Conservation (phyloP, 2,888 invertebrate species). For the Ophioninae sp. region DNA sequence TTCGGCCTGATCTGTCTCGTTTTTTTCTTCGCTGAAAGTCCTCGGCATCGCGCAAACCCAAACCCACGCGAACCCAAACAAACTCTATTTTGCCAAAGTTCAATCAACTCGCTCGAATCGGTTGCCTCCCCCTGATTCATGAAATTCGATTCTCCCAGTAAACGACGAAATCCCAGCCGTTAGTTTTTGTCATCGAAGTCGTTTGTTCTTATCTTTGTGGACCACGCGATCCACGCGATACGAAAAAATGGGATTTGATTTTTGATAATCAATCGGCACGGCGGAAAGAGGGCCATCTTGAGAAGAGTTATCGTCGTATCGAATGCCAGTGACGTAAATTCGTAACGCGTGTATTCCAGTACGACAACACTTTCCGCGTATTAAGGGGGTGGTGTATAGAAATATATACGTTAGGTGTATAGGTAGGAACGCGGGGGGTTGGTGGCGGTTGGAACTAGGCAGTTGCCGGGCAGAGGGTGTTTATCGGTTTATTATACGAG, state of each 20-base stretch:
- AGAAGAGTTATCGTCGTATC: constrained; percentile 58
- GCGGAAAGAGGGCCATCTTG: constrained; percentile 18
- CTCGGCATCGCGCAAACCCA: too few species aligned
- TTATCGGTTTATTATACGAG: constrained; percentile 81
- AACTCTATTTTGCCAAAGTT: too few species aligned
- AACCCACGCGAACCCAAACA: too few species aligned
- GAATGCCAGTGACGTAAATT: constrained; percentile 55
- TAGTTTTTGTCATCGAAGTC: background rate
- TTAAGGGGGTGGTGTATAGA: constrained; percentile 57
- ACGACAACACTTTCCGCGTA: constrained; percentile 66
- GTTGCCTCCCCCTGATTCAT: too few species aligned
- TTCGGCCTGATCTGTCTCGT: too few species aligned
- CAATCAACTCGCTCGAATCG: too few species aligned
- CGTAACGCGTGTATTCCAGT: constrained; percentile 57
- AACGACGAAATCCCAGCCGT: too few species aligned
- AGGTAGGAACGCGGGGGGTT: constrained; percentile 13
- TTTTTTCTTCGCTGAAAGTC: too few species aligned
- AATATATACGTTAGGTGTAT: constrained; percentile 16
- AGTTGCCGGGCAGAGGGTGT: constrained; percentile 75
- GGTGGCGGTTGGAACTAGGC: constrained; percentile 55
- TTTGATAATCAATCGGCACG: constrained; percentile 3
- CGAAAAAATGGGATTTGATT: background rate
- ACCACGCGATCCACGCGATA: background rate
- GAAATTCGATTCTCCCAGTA: too few species aligned
- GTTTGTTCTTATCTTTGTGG: background rate